Conservation (phyloP, 37 sponge, comb jelly and placozoan species). For the Oscarella lobularis region DNA sequence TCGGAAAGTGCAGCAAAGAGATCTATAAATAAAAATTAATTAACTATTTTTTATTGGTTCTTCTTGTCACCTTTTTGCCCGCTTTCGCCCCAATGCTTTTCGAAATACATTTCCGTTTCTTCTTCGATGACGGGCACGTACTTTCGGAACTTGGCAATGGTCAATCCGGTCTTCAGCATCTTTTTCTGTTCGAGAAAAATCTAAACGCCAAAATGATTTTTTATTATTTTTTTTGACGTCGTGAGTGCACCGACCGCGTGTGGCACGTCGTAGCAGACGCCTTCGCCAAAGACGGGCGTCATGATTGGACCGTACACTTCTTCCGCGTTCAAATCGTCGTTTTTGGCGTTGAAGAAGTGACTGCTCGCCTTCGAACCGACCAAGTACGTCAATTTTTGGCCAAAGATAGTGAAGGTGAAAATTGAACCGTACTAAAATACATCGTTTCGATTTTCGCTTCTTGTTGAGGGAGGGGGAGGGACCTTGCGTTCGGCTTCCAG, state of each 20-base stretch:
- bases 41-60: too few species aligned
- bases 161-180: conserved; percentile 70
- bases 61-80: conserved; percentile 40
- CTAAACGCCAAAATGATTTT: too few species aligned
- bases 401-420: conserved; percentile 78
- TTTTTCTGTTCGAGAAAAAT: conserved; percentile 82
- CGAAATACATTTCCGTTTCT: conserved; percentile 55
- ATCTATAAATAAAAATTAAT: conserved; percentile 16
- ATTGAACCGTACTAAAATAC: conserved; percentile 49
- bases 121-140: conserved; percentile 62
- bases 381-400: conserved; percentile 74
- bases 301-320: conserved; percentile 61
- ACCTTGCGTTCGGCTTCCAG: conserved; percentile 37
- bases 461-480: background rate
- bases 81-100: conserved; percentile 43
- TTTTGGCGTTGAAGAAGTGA: conserved; percentile 70
- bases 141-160: conserved; percentile 43
- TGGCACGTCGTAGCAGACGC: conserved; percentile 78
- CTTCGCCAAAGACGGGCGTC: conserved; percentile 85
- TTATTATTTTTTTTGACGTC: too few species aligned
- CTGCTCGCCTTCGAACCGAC: conserved; percentile 49
- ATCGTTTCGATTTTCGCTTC: background rate
- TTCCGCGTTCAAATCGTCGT: conserved; percentile 73
- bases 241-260: conserved; percentile 46
- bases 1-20: conserved; percentile 66